Evolutionary conservation across 1,140 invertebrate genomes (phyloP).

Genomic region (Atopsyche davidsoni): DNA sequence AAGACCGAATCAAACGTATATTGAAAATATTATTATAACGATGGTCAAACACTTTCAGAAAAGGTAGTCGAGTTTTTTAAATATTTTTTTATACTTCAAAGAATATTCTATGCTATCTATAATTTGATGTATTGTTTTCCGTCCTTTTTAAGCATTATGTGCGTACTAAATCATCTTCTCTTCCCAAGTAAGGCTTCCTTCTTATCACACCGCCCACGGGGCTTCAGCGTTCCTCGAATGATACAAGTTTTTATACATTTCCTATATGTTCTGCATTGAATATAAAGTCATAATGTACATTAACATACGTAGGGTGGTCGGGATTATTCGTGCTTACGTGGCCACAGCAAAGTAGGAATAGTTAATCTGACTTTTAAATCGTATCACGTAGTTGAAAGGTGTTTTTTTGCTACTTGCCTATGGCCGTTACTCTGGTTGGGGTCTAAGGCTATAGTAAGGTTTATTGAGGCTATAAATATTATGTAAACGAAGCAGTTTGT

Average conservation of each 20-base stretch:
- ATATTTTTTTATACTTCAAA: too few relatives aligned
- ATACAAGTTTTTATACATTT: background rate
- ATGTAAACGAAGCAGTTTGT: too few relatives aligned
- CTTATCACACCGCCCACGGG: background rate
- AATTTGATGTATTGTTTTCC: too few relatives aligned
- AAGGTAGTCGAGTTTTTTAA: too few relatives aligned
- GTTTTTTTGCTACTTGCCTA: slow-evolving; percentile 1
- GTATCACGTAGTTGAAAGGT: slow-evolving; percentile 17
- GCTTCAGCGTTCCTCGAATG: slow-evolving; percentile 3
- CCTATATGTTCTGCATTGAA: background rate
- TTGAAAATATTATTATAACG: too few relatives aligned
- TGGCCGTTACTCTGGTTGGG: background rate
- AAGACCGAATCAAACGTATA: too few relatives aligned
- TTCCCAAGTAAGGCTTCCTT: slow-evolving; percentile 5
- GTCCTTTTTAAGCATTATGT: too few relatives aligned
- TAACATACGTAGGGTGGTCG: slow-evolving; percentile 1
- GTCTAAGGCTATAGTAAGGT: too few relatives aligned
- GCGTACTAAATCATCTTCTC: background rate
- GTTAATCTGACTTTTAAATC: slow-evolving; percentile 28
- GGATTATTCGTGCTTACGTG: slow-evolving; percentile 16
- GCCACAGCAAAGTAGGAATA: slow-evolving; percentile 2
- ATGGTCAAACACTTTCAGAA: too few relatives aligned
- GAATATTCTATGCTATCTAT: too few relatives aligned
- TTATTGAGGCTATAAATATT: too few relatives aligned
- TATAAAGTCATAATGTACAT: slow-evolving; percentile 3